Base-by-base conservation (phyloP, 2,888 invertebrate genomes). In the Andrena camellia region DNA sequence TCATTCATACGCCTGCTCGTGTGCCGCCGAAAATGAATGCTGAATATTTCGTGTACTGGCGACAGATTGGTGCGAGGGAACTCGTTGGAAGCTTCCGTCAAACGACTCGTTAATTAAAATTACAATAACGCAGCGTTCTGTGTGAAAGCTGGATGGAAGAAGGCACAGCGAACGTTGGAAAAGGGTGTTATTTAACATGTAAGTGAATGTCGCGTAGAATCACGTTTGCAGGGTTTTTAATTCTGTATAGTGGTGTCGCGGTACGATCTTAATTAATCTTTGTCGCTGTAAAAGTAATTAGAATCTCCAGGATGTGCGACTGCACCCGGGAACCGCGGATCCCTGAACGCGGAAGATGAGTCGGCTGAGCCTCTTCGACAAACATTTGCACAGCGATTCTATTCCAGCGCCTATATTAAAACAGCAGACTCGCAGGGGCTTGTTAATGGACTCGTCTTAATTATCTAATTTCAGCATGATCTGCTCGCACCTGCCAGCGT, bases 21-120 rank as follows among this genome's bases (percentile, higher is more conserved):
- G 20, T 48, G 35, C n/a, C 57, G 33, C 10, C 13, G 23, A n/a
- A 31, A 60, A 78, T 59, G 31, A 48, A 60, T 42, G 52, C 70
- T 17, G 52, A 31, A 26, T 66, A 52, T 31, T 42, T 6, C 50
- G 52, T 17, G n/a, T 52, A 3, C 33, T 13, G 29, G 6, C 13
- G 3, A 20, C 7, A 20, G 20, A 52, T n/a, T 20, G 29, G 10
- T 8, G 29, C 8, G 5, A 13, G 62, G 50, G n/a, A 64, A 26
- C 59, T 60, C 26, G 57, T 35, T 20, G 59, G 10, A 33, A 63
- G 66, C 60, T 48, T 63, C n/a, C 29, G 33, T 10, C 20, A 8
- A 20, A 64, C 59, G 29, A 5, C 2, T 29, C 31, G 68, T 77
- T 77, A 69, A 77, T 79, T 77, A 69, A 79, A 79, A 77, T 69